These are phyloP conservation scores for Anser brachyrhynchus DNA, from an alignment of 2,113 vertebrate species.

Conservation along the genomic window DNA sequence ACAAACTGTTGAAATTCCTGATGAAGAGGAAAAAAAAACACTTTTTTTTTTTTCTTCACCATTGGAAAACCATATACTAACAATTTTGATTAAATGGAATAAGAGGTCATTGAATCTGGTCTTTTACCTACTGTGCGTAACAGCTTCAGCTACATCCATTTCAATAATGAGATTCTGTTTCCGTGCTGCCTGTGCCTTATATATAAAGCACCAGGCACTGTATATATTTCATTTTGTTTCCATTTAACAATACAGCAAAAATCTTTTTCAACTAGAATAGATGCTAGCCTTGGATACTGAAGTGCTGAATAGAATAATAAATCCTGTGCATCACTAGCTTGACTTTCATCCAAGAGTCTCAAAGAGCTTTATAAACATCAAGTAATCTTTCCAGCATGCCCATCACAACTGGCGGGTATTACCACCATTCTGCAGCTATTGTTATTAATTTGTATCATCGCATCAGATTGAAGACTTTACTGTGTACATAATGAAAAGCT, in stretches of 20 bases:
- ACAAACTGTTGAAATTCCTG: slow-evolving; percentile 22
- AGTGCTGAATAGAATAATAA: slow-evolving; percentile 62
- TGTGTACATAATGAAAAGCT: background rate
- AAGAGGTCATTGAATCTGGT: slow-evolving; percentile 61
- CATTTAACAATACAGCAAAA: slow-evolving; percentile 60
- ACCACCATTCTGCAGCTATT: background rate
- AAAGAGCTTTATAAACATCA: slow-evolving; percentile 66
- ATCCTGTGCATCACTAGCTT: slow-evolving; percentile 38
- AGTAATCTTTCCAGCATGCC: slow-evolving; percentile 39
- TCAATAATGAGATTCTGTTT: slow-evolving; percentile 58
- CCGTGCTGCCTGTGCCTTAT: slow-evolving; percentile 34
- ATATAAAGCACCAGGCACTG: slow-evolving; percentile 33
- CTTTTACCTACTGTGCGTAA: slow-evolving; percentile 50
- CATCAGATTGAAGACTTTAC: background rate
- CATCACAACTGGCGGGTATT: slow-evolving; percentile 16
- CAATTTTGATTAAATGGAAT: slow-evolving; percentile 59
- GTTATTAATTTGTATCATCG: slow-evolving; percentile 27
- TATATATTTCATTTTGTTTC: slow-evolving; percentile 70
- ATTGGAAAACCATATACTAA: slow-evolving; percentile 51
- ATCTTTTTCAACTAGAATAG: slow-evolving; percentile 62
- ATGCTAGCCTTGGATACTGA: slow-evolving; percentile 57
- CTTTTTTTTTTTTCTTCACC: background rate
- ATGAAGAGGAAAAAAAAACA: background rate
- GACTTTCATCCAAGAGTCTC: slow-evolving; percentile 53
- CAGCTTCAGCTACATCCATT: slow-evolving; percentile 54